Evolutionary conservation across 2,888 invertebrate genomes (phyloP).

Genomic region (Bhutanitis thaidina): DNA sequence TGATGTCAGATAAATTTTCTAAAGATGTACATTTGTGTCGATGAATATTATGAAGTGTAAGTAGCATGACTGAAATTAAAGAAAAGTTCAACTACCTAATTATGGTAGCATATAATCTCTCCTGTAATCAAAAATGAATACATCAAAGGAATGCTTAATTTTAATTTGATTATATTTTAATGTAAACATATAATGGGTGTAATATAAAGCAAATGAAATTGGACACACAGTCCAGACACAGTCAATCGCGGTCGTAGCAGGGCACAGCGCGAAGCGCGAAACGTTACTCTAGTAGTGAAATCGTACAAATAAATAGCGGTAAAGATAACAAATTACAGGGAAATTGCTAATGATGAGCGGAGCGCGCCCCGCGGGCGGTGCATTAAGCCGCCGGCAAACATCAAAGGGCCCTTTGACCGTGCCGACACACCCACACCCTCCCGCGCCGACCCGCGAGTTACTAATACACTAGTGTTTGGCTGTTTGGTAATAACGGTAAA

Average conservation of each 20-base stretch:
- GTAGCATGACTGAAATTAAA: too few species aligned
- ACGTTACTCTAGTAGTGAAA: constrained; percentile 56
- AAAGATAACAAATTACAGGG: constrained; percentile 79
- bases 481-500: constrained; percentile 18
- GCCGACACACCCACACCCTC: constrained; percentile 74
- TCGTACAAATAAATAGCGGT: constrained; percentile 76
- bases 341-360: constrained; percentile 79
- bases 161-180: too few species aligned
- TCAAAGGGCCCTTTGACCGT: constrained; percentile 78
- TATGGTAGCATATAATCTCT: too few species aligned
- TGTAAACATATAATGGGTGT: too few species aligned
- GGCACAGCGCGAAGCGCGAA: constrained; percentile 41
- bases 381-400: constrained; percentile 80
- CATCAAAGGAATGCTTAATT: too few species aligned
- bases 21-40: too few species aligned
- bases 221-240: background rate
- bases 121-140: too few species aligned
- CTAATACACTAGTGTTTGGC: constrained; percentile 27
- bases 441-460: constrained; percentile 38
- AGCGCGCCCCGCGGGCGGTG: constrained; percentile 74
- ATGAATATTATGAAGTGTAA: too few species aligned
- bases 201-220: background rate
- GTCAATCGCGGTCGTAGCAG: background rate
- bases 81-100: too few species aligned
- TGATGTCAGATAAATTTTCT: too few species aligned